Percentiles rank a stretch among this genome's conserved stretches.
Evolutionary conservation across 2,888 invertebrate genomes (phyloP).

Genomic region (Microplitis manilae): DNA sequence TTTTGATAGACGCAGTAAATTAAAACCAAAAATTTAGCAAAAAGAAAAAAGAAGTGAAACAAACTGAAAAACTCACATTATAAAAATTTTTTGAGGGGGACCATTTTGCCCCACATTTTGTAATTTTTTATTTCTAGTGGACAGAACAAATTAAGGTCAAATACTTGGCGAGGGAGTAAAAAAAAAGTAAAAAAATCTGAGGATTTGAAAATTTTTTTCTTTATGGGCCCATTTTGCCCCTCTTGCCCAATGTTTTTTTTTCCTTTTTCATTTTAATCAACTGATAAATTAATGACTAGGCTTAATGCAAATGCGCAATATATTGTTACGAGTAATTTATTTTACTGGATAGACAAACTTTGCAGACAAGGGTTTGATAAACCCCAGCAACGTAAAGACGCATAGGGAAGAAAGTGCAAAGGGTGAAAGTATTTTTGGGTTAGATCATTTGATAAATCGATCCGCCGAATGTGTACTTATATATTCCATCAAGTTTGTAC

Average conservation of each 20-base stretch:
- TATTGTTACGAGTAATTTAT: slow-evolving; percentile 10
- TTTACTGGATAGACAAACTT: not conserved
- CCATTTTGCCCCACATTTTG: too few species aligned
- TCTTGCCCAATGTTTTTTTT: not conserved
- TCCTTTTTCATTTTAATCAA: not conserved
- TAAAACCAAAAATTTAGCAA: too few species aligned
- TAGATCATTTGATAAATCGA: slow-evolving; percentile 61
- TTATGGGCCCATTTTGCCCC: too few species aligned
- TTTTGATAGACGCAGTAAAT: too few species aligned
- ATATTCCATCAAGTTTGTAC: slow-evolving; percentile 58
- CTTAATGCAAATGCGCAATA: not conserved
- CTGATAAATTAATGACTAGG: not conserved
- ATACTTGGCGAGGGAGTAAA: too few species aligned
- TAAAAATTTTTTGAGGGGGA: too few species aligned
- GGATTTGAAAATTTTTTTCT: too few species aligned
- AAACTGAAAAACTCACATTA: too few species aligned
- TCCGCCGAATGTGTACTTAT: slow-evolving; percentile 56
- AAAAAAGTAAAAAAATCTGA: too few species aligned
- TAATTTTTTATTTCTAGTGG: too few species aligned
- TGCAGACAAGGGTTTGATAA: slow-evolving; percentile 13
- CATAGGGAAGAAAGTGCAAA: not conserved
- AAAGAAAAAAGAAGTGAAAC: too few species aligned
- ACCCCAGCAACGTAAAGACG: not conserved
- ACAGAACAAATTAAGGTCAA: too few species aligned
- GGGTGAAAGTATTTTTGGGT: slow-evolving; percentile 37